These are phyloP conservation scores for Capreolus pygargus DNA, from an alignment of 2,113 vertebrate species.

Conservation along the genomic window DNA sequence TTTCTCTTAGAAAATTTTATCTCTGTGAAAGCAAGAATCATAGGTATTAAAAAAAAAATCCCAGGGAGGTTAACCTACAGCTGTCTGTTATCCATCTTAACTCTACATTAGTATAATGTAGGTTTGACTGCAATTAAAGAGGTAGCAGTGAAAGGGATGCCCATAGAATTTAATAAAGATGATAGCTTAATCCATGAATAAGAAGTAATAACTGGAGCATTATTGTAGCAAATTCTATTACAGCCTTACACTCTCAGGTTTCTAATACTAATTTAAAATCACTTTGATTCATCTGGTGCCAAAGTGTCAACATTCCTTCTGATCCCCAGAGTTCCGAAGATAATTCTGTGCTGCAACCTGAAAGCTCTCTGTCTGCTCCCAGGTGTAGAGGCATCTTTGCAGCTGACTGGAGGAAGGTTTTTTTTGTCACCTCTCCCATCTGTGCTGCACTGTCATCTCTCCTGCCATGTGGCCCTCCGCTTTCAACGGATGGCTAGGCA, in stretches of 20 bases:
- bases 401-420: not conserved
- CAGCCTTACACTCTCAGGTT: not conserved
- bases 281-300: not conserved
- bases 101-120: not conserved
- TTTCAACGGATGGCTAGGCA: not conserved
- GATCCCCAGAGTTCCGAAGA: not conserved
- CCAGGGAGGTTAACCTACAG: not conserved
- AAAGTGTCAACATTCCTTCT: not conserved
- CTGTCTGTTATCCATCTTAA: not conserved
- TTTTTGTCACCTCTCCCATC: not conserved
- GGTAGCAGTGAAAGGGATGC: not conserved
- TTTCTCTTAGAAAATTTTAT: not conserved
- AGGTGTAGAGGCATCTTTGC: not conserved
- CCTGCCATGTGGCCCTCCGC: not conserved
- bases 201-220: not conserved
- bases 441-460: not conserved
- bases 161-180: not conserved
- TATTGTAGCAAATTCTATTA: not conserved
- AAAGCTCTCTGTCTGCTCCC: not conserved
- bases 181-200: not conserved
- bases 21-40: not conserved
- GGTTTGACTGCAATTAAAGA: not conserved
- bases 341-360: not conserved
- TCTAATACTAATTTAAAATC: not conserved
- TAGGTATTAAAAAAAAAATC: not conserved